Percentiles rank a stretch among this genome's conserved stretches.
phyloP scores from a whole-genome alignment of 2,888 invertebrate genomes.

The Pocota personata region DNA sequence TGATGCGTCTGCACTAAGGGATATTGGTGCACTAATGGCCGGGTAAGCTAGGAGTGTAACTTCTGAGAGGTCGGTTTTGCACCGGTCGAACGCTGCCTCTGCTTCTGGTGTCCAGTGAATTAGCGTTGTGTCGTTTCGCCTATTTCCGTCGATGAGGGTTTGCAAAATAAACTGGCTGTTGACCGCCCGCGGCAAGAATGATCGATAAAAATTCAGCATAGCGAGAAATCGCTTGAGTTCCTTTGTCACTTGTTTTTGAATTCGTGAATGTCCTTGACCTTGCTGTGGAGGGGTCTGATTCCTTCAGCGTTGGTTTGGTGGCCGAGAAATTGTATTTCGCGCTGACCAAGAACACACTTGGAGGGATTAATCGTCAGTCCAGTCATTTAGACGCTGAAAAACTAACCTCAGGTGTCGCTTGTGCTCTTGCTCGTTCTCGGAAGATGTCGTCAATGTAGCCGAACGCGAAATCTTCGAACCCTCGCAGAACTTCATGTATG shows the following conservation, averaged over 20 bases:
- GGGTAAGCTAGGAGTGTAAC: background rate
- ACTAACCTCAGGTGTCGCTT: background rate
- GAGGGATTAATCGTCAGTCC: no score
- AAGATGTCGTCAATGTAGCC: background rate
- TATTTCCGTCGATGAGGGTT: background rate
- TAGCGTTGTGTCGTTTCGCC: background rate
- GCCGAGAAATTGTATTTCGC: background rate
- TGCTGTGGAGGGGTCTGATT: no score
- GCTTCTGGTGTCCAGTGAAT: conserved; percentile 51
- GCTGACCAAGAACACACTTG: background rate
- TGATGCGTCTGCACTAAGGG: background rate
- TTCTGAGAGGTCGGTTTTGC: background rate
- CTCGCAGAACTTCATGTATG: background rate
- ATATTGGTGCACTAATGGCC: background rate
- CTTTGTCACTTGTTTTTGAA: background rate
- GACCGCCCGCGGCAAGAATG: background rate
- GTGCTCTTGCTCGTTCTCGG: background rate
- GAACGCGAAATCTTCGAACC: no score
- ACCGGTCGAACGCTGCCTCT: background rate
- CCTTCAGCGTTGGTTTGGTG: no score
- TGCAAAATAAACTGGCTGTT: background rate
- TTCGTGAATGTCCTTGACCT: no score
- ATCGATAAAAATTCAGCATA: background rate
- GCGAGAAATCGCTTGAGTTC: background rate
- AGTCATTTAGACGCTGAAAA: no score